These are phyloP conservation scores for Premnoplex brunnescens DNA, from an alignment of 2,797 vertebrate genomes.

Conservation along the genomic window DNA sequence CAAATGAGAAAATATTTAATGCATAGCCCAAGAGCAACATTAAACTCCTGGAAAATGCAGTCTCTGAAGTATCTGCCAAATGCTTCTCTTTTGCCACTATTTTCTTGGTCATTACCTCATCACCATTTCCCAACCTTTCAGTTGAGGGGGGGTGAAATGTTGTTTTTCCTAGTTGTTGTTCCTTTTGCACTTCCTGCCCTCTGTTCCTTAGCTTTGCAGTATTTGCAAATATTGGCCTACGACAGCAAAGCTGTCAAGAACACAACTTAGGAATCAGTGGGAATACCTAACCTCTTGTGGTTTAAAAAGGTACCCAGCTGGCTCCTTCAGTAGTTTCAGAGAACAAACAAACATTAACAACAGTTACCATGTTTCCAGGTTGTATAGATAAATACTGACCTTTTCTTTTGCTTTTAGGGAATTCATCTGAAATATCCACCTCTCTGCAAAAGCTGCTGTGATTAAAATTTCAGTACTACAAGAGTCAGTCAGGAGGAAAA, in stretches of 20 bases:
- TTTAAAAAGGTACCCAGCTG: not conserved
- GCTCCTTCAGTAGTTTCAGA: not conserved
- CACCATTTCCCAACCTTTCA: not conserved
- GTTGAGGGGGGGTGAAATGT: accelerated
- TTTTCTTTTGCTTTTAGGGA: not conserved
- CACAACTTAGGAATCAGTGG: not conserved
- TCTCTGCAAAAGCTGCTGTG: not conserved
- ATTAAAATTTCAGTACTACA: not conserved
- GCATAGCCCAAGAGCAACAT: not conserved
- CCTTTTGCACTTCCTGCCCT: not conserved
- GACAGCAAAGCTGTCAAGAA: not conserved
- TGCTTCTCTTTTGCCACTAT: not conserved
- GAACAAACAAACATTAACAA: not conserved
- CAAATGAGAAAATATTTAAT: not conserved
- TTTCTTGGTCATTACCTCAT: not conserved
- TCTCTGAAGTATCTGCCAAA: not conserved
- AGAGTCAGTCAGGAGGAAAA: not conserved
- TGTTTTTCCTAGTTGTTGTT: not conserved
- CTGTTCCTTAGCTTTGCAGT: not conserved
- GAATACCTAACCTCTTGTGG: not conserved
- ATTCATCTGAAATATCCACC: not conserved
- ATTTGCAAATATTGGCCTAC: not conserved
- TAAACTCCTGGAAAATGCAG: not conserved
- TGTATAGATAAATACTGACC: not conserved
- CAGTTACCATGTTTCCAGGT: not conserved